Evolutionary conservation across 2,888 invertebrate genomes (phyloP), one percentile per base, ranked within the genome.

Genomic region (Lacanobia wlatinum): DNA sequence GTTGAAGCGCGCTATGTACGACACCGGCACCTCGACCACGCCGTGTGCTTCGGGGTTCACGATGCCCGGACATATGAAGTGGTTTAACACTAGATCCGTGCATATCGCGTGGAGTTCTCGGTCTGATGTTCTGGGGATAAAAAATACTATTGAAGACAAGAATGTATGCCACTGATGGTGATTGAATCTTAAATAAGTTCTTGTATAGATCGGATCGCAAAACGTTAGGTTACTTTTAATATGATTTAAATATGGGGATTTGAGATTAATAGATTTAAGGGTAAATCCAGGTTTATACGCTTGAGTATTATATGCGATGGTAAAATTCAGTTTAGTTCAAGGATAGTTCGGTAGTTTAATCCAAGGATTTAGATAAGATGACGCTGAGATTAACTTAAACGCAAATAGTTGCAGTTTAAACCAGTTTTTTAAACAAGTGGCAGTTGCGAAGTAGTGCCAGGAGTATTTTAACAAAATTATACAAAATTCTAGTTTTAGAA

Each of bases 31-130:
- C 90, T 99, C 99, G 6, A 98, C 98, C 68, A 99, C 98, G 21
- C 99, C 99, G 93, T 99, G 98, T 1, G 98, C 98, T 92, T 99
- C 99, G 0, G 99, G 99, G 95, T 99, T 99, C 63, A 99, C 98
- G 69, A 99, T 98, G 0, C 99, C 99, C 4, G 99, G 99, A 89
- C 99, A 99, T 75, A 99, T 98, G 91, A 99, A 99, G 91, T 98
- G 97, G 14, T 98, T 98, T 91, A 99, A 98, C 40, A 99, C 98
- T 73, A 99, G 96, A 90, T 99, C 99, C 0, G 98, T 98, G 90
- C 99, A 98, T 86, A 99, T 98, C 0, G 97, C 97, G 89, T 97
- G 97, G 7, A 96, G 87, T 65, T 96, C 96, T 53, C 94, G 94
- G 0, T 96, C 96, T 2, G 92, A 90, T n/a, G 91, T 92, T 76